phyloP scores from a whole-genome alignment of 2,888 invertebrate species.

The Pherbina coryleti region DNA sequence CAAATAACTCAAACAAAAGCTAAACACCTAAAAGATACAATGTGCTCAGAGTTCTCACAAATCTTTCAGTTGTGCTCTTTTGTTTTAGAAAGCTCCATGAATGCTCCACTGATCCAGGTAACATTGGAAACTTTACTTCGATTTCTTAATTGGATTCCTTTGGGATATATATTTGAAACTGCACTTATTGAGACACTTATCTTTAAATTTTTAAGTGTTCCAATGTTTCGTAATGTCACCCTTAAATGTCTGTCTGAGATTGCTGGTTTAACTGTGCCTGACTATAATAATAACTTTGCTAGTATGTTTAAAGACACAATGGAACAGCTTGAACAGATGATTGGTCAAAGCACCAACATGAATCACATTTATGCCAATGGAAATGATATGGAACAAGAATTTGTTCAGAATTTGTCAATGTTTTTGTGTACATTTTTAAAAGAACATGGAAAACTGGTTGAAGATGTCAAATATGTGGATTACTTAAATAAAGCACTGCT shows the following conservation, averaged over 20 bases:
- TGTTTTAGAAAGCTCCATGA: constrained; percentile 98
- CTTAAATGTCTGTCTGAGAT: constrained; percentile 99
- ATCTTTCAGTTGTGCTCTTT: constrained; percentile 98
- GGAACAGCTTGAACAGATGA: constrained; percentile 91
- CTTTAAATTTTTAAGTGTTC: constrained; percentile 97
- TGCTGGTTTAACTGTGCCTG: constrained; percentile 88
- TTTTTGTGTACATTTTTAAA: constrained; percentile 97
- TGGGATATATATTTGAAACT: constrained; percentile 99
- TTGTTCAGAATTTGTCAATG: constrained; percentile 97
- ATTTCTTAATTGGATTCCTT: constrained; percentile 99
- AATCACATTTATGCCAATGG: constrained; percentile 94
- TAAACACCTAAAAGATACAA: constrained; percentile 98
- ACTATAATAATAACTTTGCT: constrained; percentile 94
- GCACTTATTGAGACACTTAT: constrained; percentile 94
- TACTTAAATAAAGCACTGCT: constrained; percentile 86
- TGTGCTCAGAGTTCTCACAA: constrained; percentile 99
- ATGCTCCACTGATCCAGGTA: constrained; percentile 94
- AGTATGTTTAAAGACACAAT: constrained; percentile 92
- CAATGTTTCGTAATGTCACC: constrained; percentile 97
- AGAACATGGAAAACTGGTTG: constrained; percentile 92
- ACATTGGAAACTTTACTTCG: constrained; percentile 95
- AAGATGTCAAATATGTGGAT: constrained; percentile 83
- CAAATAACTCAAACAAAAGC: constrained; percentile 99
- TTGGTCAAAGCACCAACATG: constrained; percentile 92
- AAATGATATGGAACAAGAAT: constrained; percentile 96